Base-by-base conservation (phyloP, 2,888 invertebrate genomes). In the Rosalia funebris region DNA sequence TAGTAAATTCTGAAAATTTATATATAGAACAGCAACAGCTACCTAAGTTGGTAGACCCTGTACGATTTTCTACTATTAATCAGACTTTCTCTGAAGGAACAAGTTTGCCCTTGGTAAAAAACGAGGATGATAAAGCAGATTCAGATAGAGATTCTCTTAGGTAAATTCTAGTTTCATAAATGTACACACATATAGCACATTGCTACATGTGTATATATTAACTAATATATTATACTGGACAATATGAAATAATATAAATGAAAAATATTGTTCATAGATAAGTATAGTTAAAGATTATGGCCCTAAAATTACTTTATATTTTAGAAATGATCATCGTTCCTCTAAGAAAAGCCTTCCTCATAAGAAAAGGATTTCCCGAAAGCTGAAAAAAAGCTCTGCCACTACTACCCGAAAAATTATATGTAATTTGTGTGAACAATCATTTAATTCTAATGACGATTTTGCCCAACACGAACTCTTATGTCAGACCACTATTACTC, bases 361-460 rank as follows among this genome's bases (percentile, higher is more conserved):
- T 77, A 94, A 94, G 79, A 95, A 95, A 78, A 84, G 94, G 57
- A 93, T 94, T 68, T 90, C 93, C 0, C 84, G 89, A 57, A 93
- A 92, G 72, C 81, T 93, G 14, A 89, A 88, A 16, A 89, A 88
- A 71, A 85, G 82, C 53, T 65, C 57, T 52, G 55, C 62, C 0
- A 52, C 62, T 5, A 56, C 65, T 1, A 57, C 67, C 12, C 37
- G 76, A 60, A 81, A 79, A 65, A 73, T 81, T 44, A 81, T 83
- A 61, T 85, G 84, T 70, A 76, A 75, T 46, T 77, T 82, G 46
- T 85, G 84, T 70, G 83, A 82, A 32, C 83, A 84, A 64, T 74
- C 78, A 9, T 83, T 84, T 70, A 68, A 73, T 47, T 79, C 75
- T 25, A 78, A 78, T 54, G 80, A 82, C 42, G 81, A 81, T 31